phyloP scores from a whole-genome alignment of 2,113 vertebrate species.

The Symphodus melops region DNA sequence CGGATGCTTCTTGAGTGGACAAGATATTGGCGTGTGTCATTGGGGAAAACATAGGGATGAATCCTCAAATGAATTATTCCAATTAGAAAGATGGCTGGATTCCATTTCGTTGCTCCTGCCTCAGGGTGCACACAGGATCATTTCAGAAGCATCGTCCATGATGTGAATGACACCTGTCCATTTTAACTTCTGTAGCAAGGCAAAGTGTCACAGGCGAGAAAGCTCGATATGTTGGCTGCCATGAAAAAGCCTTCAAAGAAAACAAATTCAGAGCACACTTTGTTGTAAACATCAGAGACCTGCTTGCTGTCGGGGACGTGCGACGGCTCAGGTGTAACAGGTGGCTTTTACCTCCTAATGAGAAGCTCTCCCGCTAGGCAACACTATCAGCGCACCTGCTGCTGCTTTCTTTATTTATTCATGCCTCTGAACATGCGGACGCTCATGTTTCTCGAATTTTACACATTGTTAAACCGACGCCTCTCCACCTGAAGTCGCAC shows the following conservation, averaged over 20 bases:
- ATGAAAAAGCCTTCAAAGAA: background rate
- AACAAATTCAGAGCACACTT: slow-evolving; percentile 14
- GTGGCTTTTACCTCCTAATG: slow-evolving; percentile 81
- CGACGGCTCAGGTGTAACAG: slow-evolving; percentile 74
- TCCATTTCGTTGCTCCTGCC: too few relatives aligned
- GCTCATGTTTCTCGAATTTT: slow-evolving; percentile 74
- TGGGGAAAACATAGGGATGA: background rate
- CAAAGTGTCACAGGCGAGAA: background rate
- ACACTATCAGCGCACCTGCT: slow-evolving; percentile 81
- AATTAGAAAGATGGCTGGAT: too few relatives aligned
- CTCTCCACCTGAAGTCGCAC: slow-evolving; percentile 45
- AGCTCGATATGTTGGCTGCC: background rate
- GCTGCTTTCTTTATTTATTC: slow-evolving; percentile 80
- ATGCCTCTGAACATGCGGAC: slow-evolving; percentile 69
- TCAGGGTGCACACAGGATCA: background rate
- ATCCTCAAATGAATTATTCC: too few relatives aligned
- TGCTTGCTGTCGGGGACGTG: slow-evolving; percentile 36
- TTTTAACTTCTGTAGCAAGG: background rate
- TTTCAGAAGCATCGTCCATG: too few relatives aligned
- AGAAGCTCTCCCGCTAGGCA: slow-evolving; percentile 73
- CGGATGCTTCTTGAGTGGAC: too few relatives aligned
- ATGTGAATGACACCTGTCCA: too few relatives aligned
- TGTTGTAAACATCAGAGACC: slow-evolving; percentile 49
- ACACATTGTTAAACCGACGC: slow-evolving; percentile 55
- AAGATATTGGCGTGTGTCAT: background rate